These are phyloP conservation scores for Phataginus tetradactyla DNA, from an alignment of 2,797 vertebrate species.

Conservation along the genomic window DNA sequence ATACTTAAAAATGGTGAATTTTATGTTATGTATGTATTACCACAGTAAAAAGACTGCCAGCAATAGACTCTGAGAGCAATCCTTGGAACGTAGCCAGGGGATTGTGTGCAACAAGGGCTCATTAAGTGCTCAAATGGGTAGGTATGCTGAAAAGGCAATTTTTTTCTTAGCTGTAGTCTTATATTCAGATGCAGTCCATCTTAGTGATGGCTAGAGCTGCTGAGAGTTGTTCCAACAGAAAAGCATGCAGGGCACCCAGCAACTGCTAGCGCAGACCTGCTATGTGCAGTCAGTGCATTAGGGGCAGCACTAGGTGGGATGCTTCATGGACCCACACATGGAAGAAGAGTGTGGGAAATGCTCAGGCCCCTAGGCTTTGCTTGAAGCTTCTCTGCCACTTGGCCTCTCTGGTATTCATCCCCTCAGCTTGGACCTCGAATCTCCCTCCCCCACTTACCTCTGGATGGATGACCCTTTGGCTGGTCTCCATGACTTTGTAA, in stretches of 20 bases:
- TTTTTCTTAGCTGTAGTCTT: background rate
- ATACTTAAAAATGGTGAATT: background rate
- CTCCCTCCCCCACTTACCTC: background rate
- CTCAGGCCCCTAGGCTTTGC: background rate
- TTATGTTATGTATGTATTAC: background rate
- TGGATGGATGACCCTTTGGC: background rate
- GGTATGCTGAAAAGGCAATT: no score
- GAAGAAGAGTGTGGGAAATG: background rate
- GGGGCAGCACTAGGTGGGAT: background rate
- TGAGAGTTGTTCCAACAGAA: background rate
- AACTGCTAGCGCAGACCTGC: fast-evolving
- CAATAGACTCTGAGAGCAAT: background rate
- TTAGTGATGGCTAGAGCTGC: background rate
- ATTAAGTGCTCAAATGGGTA: no score
- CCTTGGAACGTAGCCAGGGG: background rate
- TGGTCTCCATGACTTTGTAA: background rate
- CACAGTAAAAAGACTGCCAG: background rate
- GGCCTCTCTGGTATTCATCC: no score
- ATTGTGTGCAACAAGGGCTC: background rate
- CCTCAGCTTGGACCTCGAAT: background rate
- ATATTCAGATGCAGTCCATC: background rate
- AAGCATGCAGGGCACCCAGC: fast-evolving
- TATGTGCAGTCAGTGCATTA: fast-evolving
- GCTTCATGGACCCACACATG: background rate
- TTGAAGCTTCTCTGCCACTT: background rate